phyloP scores from a whole-genome alignment of 1,140 invertebrate genomes.

The Oncopeltus fasciatus region DNA sequence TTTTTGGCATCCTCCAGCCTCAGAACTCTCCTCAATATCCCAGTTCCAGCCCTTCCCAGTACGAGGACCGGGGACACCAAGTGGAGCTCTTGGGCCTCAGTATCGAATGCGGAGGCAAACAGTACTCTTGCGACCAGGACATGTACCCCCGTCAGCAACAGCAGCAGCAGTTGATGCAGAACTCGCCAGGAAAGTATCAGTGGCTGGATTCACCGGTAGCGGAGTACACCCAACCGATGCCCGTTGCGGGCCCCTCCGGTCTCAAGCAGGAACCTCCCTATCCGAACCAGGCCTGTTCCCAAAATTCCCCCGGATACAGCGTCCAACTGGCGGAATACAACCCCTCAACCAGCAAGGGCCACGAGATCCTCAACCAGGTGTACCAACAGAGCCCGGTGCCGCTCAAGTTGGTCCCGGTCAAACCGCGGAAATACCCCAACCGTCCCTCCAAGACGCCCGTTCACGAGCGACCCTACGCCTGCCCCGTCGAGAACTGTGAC shows the following conservation, averaged over 20 bases:
- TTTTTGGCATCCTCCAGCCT: constrained; percentile 35
- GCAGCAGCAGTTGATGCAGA: constrained; percentile 29
- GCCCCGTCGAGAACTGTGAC: constrained; percentile 93
- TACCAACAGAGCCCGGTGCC: constrained; percentile 73
- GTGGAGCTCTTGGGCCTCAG: constrained; percentile 43
- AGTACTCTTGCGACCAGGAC: constrained; percentile 17
- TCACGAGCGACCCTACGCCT: constrained; percentile 94
- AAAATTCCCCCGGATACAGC: constrained; percentile 33
- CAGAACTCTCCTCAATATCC: constrained; percentile 16
- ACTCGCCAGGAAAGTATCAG: constrained; percentile 38
- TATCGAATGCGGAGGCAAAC: constrained; percentile 41
- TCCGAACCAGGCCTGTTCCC: constrained; percentile 8
- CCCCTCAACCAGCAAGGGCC: constrained; percentile 84
- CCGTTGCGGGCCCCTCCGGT: constrained; percentile 32
- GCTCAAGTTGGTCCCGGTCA: constrained; percentile 76
- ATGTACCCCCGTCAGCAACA: constrained; percentile 22
- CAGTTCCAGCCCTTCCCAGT: constrained; percentile 28
- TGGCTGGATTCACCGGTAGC: constrained; percentile 36
- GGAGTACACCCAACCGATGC: constrained; percentile 33
- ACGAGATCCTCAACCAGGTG: constrained; percentile 83
- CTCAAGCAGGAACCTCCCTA: constrained; percentile 60
- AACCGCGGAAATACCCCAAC: constrained; percentile 90
- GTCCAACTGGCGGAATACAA: constrained; percentile 83
- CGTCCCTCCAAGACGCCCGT: constrained; percentile 93
- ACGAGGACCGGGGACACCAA: constrained; percentile 34